These are phyloP conservation scores for Hyppa rectilinea DNA, from an alignment of 2,888 invertebrate genomes.

Conservation along the genomic window DNA sequence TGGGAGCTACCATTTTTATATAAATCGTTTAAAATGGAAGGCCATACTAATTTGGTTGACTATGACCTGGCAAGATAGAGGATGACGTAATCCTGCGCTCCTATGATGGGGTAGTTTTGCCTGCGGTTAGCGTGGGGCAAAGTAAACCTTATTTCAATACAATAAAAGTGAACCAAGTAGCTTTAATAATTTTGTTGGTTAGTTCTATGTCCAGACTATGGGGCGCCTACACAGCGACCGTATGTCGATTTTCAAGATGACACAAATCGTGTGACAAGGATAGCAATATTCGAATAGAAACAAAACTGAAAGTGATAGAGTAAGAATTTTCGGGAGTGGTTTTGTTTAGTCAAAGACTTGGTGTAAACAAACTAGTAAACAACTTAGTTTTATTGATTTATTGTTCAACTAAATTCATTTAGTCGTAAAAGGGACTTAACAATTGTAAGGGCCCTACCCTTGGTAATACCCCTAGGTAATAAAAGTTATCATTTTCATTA, in stretches of 20 bases:
- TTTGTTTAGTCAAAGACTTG: slow-evolving; percentile 5
- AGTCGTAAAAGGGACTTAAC: not conserved
- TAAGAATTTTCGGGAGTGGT: slow-evolving; percentile 5
- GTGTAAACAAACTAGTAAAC: slow-evolving; percentile 39
- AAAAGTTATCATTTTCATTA: slow-evolving; percentile 27
- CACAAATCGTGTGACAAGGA: slow-evolving; percentile 45
- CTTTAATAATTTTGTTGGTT: slow-evolving; percentile 52
- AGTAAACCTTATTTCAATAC: slow-evolving; percentile 37
- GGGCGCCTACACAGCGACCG: slow-evolving; percentile 68
- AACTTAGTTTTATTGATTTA: slow-evolving; percentile 32
- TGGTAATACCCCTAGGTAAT: too few species aligned
- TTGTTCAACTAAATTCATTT: slow-evolving; percentile 18
- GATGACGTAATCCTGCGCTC: slow-evolving; percentile 77
- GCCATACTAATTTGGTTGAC: slow-evolving; percentile 69
- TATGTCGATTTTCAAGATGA: slow-evolving; percentile 57
- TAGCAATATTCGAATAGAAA: slow-evolving; percentile 7
- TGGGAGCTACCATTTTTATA: slow-evolving; percentile 56
- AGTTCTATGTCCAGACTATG: slow-evolving; percentile 73
- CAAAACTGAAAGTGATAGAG: slow-evolving; percentile 31
- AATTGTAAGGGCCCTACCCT: not conserved
- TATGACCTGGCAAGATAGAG: slow-evolving; percentile 75
- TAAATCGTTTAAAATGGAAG: slow-evolving; percentile 51
- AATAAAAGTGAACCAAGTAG: slow-evolving; percentile 32
- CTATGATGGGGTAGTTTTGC: slow-evolving; percentile 60
- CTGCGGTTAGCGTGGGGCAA: slow-evolving; percentile 38